Evolutionary conservation across 2,797 vertebrate genomes (phyloP), one percentile per base, ranked within the genome.

Genomic region (Gallinago solitaria): DNA sequence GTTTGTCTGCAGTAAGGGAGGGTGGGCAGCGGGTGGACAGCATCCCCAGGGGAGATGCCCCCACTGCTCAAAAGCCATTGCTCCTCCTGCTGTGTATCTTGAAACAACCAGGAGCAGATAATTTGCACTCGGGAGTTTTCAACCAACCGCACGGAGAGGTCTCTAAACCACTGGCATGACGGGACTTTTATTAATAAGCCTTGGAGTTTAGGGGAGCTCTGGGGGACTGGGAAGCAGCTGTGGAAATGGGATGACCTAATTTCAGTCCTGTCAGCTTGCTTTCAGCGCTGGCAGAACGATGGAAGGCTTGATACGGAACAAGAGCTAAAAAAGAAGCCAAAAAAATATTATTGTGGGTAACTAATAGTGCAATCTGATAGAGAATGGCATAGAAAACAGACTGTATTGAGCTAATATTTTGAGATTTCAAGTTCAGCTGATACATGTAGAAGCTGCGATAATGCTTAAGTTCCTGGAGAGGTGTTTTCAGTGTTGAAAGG

Each of bases 41-140:
- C 18, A 39, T 25, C 39, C n/a, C 2, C 0, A 10, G 8, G 20
- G 50, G 64, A 37, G 45, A n/a, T 63, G 57, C 6, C n/a, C 43
- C 33, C 0, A 0, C 35, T 2, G 33, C 54, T 1, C 5, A 18
- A 2, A 8, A 41, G 37, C 43, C 69, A 30, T 50, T 57, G 54
- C 33, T n/a, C 56, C 32, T 73, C 45, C 39, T 83, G 39, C 51
- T 83, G 75, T 13, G 19, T 53, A 5, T 57, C 71, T 74, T 59
- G 56, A 71, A 70, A 71, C 59, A 65, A 63, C n/a, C 32, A 57
- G 18, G 33, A 82, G 33, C 10, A 2, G 74, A 24, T 50, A 48
- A 76, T 39, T 63, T 84, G 56, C 43, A 74, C 23, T 60, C 0
- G 0, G 16, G 77, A 60, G 47, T 85, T 85, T 70, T 77, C 81